Percentiles rank a stretch among this genome's conserved stretches.
Conservation (phyloP, 2,797 vertebrate genomes). For the Pangasius larnaudii region DNA sequence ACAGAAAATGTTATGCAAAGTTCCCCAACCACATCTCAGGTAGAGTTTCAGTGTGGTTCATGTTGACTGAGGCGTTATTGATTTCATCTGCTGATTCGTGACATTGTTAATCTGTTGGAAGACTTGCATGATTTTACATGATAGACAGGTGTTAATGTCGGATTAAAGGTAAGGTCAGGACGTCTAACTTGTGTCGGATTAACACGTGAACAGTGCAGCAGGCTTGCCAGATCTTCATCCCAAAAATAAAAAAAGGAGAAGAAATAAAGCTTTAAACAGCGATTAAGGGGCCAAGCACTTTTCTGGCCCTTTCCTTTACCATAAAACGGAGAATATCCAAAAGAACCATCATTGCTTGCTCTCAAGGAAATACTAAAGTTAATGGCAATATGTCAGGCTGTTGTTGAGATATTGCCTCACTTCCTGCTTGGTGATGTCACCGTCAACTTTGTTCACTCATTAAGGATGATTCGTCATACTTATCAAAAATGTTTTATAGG, state of each 20-base stretch:
- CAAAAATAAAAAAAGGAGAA: not conserved
- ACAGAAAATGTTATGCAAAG: not conserved
- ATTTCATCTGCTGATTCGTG: not conserved
- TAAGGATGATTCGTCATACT: not conserved
- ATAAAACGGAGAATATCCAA: not conserved
- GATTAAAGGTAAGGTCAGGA: not conserved
- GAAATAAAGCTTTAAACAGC: not conserved
- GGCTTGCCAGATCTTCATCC: not conserved
- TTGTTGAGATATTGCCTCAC: not conserved
- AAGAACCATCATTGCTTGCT: not conserved
- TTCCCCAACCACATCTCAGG: not conserved
- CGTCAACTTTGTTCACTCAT: not conserved
- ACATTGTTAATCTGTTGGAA: not conserved
- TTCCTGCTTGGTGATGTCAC: not conserved
- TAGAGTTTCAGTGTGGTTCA: not conserved
- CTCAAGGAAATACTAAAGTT: not conserved
- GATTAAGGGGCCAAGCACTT: not conserved
- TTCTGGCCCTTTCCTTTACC: not conserved
- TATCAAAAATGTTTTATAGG: not conserved
- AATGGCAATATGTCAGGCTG: not conserved
- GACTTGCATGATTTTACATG: not conserved
- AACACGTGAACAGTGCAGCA: not conserved
- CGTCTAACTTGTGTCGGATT: not conserved
- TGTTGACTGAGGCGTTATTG: not conserved
- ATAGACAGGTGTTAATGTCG: not conserved